Evolutionary conservation across 2,113 vertebrate genomes (phyloP).

Genomic region (Psammodynastes pulverulentus): DNA sequence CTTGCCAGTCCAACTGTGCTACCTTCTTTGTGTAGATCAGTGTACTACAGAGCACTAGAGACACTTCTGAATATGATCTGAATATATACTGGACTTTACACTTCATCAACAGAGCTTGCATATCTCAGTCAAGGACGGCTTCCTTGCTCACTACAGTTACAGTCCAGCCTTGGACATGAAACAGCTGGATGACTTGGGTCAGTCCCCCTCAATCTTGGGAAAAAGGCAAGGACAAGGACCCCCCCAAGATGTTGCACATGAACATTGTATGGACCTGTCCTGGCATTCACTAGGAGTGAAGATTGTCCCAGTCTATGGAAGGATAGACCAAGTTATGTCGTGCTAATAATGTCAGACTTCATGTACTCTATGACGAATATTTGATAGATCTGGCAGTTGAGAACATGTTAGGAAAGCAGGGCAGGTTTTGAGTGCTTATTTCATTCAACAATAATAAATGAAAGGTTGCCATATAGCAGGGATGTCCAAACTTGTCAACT

Average conservation of each 20-base stretch:
- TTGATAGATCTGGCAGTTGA: not conserved
- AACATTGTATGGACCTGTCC: not conserved
- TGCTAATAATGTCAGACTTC: not conserved
- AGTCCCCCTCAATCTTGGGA: not conserved
- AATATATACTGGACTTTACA: not conserved
- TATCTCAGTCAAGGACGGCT: not conserved
- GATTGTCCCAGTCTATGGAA: not conserved
- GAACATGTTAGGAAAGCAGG: slow-evolving; percentile 8
- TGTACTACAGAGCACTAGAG: not conserved
- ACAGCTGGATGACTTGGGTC: not conserved
- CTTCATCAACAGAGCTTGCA: not conserved
- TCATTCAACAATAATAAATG: slow-evolving; percentile 14
- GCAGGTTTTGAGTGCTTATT: slow-evolving; percentile 15
- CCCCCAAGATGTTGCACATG: not conserved
- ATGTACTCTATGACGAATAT: not conserved
- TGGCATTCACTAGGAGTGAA: not conserved
- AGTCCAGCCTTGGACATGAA: not conserved
- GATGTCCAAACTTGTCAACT: too few species aligned
- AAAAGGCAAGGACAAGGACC: not conserved
- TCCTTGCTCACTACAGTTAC: not conserved
- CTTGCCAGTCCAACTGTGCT: not conserved
- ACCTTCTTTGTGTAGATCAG: not conserved
- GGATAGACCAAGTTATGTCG: not conserved
- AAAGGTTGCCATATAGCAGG: not conserved
- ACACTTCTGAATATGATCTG: not conserved